A percentile compares a stretch with the other conserved stretches of the same genome.
These are phyloP conservation scores for Calvadosia cruxmelitensis DNA, from an alignment of 30 jellyfish, hydroid and myxozoan genomes.

Conservation along the genomic window DNA sequence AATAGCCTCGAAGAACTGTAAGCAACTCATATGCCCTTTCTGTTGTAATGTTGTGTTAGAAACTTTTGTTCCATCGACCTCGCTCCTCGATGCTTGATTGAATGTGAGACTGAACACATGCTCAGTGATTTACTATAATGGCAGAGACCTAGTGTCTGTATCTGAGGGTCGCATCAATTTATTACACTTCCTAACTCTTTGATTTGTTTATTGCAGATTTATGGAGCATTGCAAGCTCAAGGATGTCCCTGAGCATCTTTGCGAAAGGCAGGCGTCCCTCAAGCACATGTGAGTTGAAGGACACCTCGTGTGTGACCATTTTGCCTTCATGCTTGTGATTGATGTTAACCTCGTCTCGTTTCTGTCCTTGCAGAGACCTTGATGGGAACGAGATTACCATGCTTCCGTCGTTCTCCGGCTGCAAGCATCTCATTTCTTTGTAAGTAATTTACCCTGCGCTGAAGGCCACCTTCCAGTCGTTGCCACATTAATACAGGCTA, in stretches of 20 bases:
- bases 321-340: background rate
- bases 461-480: no score
- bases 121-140: no score
- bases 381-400: conserved; percentile 13
- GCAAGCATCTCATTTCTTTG: conserved; percentile 37
- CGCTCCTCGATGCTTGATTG: no score
- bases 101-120: no score
- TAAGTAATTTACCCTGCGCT: conserved; percentile 5
- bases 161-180: background rate
- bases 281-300: background rate
- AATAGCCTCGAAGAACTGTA: conserved; percentile 41
- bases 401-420: conserved; percentile 25
- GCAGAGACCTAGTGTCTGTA: background rate
- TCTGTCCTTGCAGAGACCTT: conserved; percentile 15
- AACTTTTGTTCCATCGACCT: no score
- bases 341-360: background rate
- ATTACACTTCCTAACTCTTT: background rate
- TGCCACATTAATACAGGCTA: no score
- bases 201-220: conserved; percentile 15
- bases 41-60: no score
- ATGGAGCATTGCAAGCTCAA: conserved; percentile 29
- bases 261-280: conserved; percentile 21
- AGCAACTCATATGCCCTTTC: conserved; percentile 2
- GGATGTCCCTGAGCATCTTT: conserved; percentile 28
- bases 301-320: background rate